Base-by-base conservation (phyloP, 1,140 invertebrate species). In the Macrocentrus cingulum region DNA sequence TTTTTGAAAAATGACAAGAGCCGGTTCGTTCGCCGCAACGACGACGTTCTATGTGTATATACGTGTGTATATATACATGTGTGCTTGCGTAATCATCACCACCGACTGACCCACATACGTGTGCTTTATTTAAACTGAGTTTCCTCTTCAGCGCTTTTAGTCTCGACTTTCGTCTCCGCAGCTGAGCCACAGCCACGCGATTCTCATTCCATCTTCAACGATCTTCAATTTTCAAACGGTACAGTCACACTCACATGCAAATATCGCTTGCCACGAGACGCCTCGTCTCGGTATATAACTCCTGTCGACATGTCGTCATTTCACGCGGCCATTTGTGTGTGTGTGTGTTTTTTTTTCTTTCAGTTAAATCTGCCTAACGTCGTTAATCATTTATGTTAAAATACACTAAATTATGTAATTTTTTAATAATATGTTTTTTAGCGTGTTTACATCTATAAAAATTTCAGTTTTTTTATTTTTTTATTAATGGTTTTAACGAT, bases 41-140 rank as follows among this genome's bases (percentile, higher is more conserved):
- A 23, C 34, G 44, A 42, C 42, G 3, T 4, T 34, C 4, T 9
- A 19, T 2, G 3, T n/a, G 11, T 19, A 44, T 18, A 44, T n/a
- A 44, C 41, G 16, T n/a, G 8, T 5, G 2, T 8, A 44, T 6
- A n/a, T 19, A 19, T 44, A 20, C 16, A 29, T 25, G 39, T 46
- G 42, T 32, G 53, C 42, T 56, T 56, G 53, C 53, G 53, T 56
- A 56, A 56, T 32, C 25, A 25, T 42, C 19, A 46, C 54, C 72
- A 71, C 72, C 71, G 71, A 69, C 72, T 80, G 77, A 80, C 77
- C 77, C 72, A 77, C 73, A 80, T 79, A 73, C 63, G 67, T 63
- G 71, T 59, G 73, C 76, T 80, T 80, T 80, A 80, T 80, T 80
- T 80, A 80, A 79, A 80, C 76, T 65, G 62, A 39, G 72, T 78